Percentiles rank a stretch among this genome's conserved stretches.
phyloP scores from a whole-genome alignment of 2,888 invertebrate genomes.

The Sinotaia quadrata region DNA sequence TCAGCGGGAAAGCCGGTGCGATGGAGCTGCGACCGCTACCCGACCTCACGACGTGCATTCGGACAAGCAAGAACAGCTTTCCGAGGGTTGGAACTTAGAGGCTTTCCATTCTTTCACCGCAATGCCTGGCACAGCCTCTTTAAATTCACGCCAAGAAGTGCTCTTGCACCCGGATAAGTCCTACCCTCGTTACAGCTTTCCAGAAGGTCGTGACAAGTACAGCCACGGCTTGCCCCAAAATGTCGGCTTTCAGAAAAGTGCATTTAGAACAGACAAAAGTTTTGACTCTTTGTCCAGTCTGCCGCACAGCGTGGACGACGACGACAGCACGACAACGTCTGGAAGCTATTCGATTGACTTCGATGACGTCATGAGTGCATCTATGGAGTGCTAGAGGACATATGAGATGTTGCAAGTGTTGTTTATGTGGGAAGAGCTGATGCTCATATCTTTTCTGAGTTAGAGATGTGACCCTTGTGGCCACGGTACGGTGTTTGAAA shows the following conservation, averaged over 20 bases:
- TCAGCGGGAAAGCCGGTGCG: too few relatives aligned
- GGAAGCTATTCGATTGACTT: slow-evolving; percentile 43
- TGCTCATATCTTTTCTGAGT: too few relatives aligned
- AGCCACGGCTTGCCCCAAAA: too few relatives aligned
- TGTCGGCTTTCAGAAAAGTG: too few relatives aligned
- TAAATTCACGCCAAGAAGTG: background rate
- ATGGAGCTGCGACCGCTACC: too few relatives aligned
- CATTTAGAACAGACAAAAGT: too few relatives aligned
- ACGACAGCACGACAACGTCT: slow-evolving; percentile 40
- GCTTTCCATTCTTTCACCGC: too few relatives aligned
- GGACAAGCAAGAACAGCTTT: too few relatives aligned
- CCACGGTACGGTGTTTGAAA: too few relatives aligned
- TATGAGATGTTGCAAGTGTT: background rate
- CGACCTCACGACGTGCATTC: background rate
- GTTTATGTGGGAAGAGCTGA: background rate
- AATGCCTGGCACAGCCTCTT: background rate
- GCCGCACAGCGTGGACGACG: slow-evolving; percentile 37
- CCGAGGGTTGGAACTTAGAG: too few relatives aligned
- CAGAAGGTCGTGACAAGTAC: background rate
- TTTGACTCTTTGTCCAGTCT: slow-evolving; percentile 28
- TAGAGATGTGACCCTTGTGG: too few relatives aligned
- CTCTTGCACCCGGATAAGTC: slow-evolving; percentile 10
- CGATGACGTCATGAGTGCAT: slow-evolving; percentile 33
- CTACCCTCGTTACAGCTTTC: slow-evolving; percentile 8
- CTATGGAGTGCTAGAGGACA: slow-evolving; percentile 12